A percentile compares a stretch with the other conserved stretches of the same genome.
Conservation (phyloP, 2,113 vertebrate genomes). For the Lipophrys pholis region DNA sequence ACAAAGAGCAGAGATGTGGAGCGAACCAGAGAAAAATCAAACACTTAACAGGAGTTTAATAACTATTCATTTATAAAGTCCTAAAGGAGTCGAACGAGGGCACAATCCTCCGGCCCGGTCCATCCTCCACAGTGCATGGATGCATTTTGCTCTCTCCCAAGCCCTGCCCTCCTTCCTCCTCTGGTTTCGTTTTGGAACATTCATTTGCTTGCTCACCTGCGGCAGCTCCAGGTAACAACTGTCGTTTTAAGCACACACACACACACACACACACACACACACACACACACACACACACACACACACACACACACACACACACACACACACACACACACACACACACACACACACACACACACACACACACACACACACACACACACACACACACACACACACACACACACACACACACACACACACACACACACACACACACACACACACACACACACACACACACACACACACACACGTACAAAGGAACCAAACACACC, state of each 20-base stretch:
- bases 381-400: slow-evolving; percentile 85
- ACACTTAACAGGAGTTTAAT: slow-evolving; percentile 87
- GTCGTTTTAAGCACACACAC: slow-evolving; percentile 77
- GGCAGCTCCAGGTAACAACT: slow-evolving; percentile 66
- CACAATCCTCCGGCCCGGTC: slow-evolving; percentile 61
- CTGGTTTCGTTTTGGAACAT: slow-evolving; percentile 82
- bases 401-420: slow-evolving; percentile 76
- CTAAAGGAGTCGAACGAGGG: slow-evolving; percentile 85
- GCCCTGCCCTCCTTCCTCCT: slow-evolving; percentile 52
- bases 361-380: slow-evolving; percentile 78
- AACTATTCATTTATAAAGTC: slow-evolving; percentile 92
- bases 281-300: slow-evolving; percentile 85
- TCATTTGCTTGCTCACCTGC: slow-evolving; percentile 92
- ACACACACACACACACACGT: slow-evolving; percentile 81
- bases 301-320: slow-evolving; percentile 74
- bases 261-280: slow-evolving; percentile 77
- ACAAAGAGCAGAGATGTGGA: slow-evolving; percentile 80
- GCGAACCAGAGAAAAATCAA: slow-evolving; percentile 80
- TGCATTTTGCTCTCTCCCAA: slow-evolving; percentile 80
- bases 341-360: slow-evolving; percentile 87
- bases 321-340: slow-evolving; percentile 79
- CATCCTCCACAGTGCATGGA: slow-evolving; percentile 88
- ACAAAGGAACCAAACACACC: slow-evolving; percentile 82
- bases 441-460: slow-evolving; percentile 80
- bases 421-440: slow-evolving; percentile 76